A percentile compares a stretch with the other conserved stretches of the same genome.
These are phyloP conservation scores for Muntiacus muntjak DNA, from an alignment of 2,113 vertebrate species.

Conservation along the genomic window DNA sequence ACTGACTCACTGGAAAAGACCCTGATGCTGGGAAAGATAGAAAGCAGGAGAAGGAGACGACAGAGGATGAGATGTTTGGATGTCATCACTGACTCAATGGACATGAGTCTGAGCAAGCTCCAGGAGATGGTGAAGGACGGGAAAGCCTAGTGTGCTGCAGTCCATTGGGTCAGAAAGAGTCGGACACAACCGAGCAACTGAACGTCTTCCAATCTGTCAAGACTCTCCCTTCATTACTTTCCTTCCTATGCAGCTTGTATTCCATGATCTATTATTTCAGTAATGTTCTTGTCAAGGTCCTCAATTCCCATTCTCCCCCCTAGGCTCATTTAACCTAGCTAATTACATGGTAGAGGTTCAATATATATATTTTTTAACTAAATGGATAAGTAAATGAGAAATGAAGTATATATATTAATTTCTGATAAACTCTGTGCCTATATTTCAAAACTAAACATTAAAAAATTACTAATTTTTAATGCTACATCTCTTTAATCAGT, in stretches of 20 bases:
- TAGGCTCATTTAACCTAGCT: background rate
- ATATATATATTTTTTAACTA: background rate
- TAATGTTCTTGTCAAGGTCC: background rate
- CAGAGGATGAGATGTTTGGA: background rate
- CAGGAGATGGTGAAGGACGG: background rate
- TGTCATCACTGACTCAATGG: background rate
- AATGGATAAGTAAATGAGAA: background rate
- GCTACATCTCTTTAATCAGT: background rate
- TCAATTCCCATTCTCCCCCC: background rate
- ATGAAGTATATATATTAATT: background rate
- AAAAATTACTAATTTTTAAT: background rate
- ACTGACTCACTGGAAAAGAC: background rate
- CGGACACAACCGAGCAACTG: accelerated
- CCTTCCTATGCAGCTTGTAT: background rate
- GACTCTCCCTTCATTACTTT: background rate
- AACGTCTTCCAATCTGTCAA: background rate
- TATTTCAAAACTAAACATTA: background rate
- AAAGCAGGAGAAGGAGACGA: background rate
- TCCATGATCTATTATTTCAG: background rate
- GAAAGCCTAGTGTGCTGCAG: background rate
- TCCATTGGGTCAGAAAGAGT: background rate
- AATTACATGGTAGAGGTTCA: background rate
- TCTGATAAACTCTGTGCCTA: background rate
- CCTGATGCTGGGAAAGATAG: background rate
- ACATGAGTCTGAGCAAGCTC: background rate